Conservation (phyloP, 2,888 invertebrate genomes). For the Aphelenchoides bicaudatus region DNA sequence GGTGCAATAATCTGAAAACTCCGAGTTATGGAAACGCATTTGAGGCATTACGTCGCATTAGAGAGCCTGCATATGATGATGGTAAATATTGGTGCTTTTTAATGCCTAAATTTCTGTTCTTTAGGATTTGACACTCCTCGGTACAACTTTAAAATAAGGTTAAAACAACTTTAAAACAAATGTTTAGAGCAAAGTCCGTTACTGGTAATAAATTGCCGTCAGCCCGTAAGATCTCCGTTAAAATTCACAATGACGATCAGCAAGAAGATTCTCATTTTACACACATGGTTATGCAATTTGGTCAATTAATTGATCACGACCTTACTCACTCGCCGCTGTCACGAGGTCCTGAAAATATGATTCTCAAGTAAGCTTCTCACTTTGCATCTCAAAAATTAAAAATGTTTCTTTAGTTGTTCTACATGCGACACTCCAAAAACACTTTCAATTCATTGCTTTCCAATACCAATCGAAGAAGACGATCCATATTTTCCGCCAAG, state of each 20-base stretch:
- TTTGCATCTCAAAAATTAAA: no score
- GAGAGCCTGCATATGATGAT: constrained; percentile 74
- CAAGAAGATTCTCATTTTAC: constrained; percentile 47
- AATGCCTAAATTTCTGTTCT: not conserved
- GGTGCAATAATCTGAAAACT: constrained; percentile 73
- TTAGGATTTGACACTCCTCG: constrained; percentile 57
- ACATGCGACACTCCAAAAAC: constrained; percentile 81
- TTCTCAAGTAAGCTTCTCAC: no score
- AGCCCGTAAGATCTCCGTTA: constrained; percentile 47
- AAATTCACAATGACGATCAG: constrained; percentile 47
- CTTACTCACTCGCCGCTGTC: constrained; percentile 83
- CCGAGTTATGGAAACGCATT: constrained; percentile 57
- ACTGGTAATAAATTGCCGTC: constrained; percentile 52
- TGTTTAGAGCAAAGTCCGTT: constrained; percentile 33
- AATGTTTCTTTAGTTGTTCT: constrained; percentile 53
- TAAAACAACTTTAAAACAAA: no score
- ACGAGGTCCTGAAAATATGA: constrained; percentile 47
- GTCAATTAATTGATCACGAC: constrained; percentile 89
- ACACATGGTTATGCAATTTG: constrained; percentile 78
- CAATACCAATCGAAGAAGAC: constrained; percentile 81
- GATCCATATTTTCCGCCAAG: constrained; percentile 81
- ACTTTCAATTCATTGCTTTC: constrained; percentile 89
- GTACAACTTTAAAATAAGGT: constrained; percentile 33
- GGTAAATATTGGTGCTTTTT: constrained; percentile 62
- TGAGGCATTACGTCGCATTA: constrained; percentile 47